Evolutionary conservation across 2,797 vertebrate species (phyloP), one percentile per base, ranked within the genome.

Genomic region (Chelonia mydas): DNA sequence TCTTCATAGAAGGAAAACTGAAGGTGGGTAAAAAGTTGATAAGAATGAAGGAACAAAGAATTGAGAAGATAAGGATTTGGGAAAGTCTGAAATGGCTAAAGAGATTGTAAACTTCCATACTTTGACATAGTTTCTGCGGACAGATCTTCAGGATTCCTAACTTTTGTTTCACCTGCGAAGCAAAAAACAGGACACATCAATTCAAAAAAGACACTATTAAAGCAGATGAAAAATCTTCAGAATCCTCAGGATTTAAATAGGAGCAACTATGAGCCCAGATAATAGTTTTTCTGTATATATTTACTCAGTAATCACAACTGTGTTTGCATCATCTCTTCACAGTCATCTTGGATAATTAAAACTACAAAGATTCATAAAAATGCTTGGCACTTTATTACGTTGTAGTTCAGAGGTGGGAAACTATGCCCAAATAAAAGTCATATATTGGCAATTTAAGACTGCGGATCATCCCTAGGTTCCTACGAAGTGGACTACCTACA

Each of bases 71-170:
- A 59, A 59, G 77, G 21, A 15, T 89, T 84, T 92, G 72, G 41
- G 54, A 74, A 84, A 85, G 9, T 72, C 94, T 57, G 59, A 41
- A 92, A 95, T 78, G 0, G 55, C 21, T 4, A 21, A 83, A 74
- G 83, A 11, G 83, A 93, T 41, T 6, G 12, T 25, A 83, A 92
- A 23, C 72, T 80, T 94, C 98, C 99, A 98, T 98, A 99, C 99
- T 99, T 99, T 47, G 99, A 99, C 99, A 99, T 99, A 3, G 99
- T 99, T 98, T 99, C 99, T 93, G 99, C 99, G 89, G 99, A 99
- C 16, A 99, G 98, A 96, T 99, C 99, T 88, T 99, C 99, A 61
- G 98, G 97, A 97, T 99, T 99, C 98, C 98, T 99, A 50, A 99
- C 99, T 98, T 99, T 99, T 49, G 99, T 99, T 98, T 99, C 99